phyloP scores from a whole-genome alignment of 1,140 invertebrate genomes.

The Musca domestica region DNA sequence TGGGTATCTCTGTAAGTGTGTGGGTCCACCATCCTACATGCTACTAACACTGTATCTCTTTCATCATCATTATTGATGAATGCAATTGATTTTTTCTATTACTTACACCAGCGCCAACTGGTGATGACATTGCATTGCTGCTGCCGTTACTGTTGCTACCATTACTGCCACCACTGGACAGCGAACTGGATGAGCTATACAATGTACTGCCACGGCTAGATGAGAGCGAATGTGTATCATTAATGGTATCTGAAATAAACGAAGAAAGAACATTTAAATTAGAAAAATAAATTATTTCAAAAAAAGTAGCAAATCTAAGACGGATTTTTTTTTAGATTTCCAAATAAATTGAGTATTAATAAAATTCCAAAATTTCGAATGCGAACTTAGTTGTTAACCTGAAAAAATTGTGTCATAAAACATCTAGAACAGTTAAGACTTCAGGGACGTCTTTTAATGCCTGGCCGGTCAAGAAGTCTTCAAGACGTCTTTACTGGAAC shows the following conservation, averaged over 20 bases:
- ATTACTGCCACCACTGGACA: constrained; percentile 34
- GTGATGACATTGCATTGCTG: constrained; percentile 32
- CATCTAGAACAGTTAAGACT: no score
- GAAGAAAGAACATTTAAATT: constrained; percentile 12
- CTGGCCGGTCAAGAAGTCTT: no score
- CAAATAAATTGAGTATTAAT: no score
- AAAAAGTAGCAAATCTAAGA: no score
- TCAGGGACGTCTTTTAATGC: no score
- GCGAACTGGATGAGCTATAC: constrained; percentile 32
- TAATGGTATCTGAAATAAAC: constrained; percentile 30
- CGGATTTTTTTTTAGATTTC: no score
- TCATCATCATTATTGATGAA: constrained; percentile 12
- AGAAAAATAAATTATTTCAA: no score
- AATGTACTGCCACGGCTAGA: constrained; percentile 31
- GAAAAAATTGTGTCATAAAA: no score
- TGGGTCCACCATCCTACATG: not conserved
- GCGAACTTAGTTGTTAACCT: no score
- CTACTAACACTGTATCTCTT: constrained; percentile 12
- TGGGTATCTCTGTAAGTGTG: not conserved
- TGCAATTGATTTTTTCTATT: constrained; percentile 21
- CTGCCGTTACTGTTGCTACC: constrained; percentile 26
- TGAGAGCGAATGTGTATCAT: constrained; percentile 39
- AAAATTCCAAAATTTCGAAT: no score
- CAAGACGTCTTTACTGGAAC: no score
- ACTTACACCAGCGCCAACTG: constrained; percentile 35